Evolutionary conservation across 2,888 invertebrate genomes (phyloP).

Genomic region (Phania funesta): DNA sequence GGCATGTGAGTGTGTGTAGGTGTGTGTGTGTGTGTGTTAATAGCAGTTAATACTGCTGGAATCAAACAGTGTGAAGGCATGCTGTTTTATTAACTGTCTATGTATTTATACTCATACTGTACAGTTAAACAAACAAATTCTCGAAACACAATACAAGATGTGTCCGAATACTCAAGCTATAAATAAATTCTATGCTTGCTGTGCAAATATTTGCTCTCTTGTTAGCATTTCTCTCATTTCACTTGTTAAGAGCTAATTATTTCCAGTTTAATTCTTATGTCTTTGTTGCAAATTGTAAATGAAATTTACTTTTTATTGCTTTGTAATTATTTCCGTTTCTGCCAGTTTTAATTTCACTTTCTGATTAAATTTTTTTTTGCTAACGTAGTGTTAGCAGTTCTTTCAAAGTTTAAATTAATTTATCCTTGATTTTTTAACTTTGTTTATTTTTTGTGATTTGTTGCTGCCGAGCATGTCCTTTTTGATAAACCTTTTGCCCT

Average conservation of each 20-base stretch:
- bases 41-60: neutral
- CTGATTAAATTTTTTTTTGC: constrained; percentile 30
- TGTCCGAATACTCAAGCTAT: neutral
- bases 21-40: neutral
- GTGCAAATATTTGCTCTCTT: constrained; percentile 49
- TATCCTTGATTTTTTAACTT: neutral
- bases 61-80: constrained; percentile 4
- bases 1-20: too few species aligned
- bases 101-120: constrained; percentile 18
- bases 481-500: neutral
- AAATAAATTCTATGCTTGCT: constrained; percentile 19
- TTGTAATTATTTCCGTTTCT: constrained; percentile 23
- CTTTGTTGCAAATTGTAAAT: constrained; percentile 40
- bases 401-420: neutral
- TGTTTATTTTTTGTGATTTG: neutral
- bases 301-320: constrained; percentile 4
- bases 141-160: neutral
- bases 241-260: constrained; percentile 51
- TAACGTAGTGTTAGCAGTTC: constrained; percentile 44
- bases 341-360: constrained; percentile 24
- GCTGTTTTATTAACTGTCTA: constrained; percentile 43
- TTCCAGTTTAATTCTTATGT: constrained; percentile 35
- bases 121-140: neutral
- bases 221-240: constrained; percentile 42
- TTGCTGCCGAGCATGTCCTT: neutral